phyloP scores from a whole-genome alignment of 2,888 invertebrate species.

The Epicampocera succincta region DNA sequence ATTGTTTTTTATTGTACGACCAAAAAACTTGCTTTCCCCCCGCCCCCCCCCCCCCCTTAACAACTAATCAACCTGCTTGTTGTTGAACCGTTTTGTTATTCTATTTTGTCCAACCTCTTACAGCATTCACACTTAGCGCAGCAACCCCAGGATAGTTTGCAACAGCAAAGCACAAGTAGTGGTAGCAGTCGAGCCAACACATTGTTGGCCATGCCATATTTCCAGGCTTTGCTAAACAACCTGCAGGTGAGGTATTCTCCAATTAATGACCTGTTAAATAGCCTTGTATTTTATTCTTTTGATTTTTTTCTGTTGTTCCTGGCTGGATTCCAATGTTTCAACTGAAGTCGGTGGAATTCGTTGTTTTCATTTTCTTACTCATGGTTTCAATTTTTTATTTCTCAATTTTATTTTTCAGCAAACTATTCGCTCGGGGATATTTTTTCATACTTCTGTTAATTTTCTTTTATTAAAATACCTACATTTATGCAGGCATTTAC shows the following conservation, averaged over 20 bases:
- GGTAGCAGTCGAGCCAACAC: slow-evolving; percentile 81
- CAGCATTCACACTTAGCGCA: slow-evolving; percentile 80
- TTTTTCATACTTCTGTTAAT: slow-evolving; percentile 17
- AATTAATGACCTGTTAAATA: slow-evolving; percentile 55
- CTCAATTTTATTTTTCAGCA: slow-evolving; percentile 7
- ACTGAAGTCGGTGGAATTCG: slow-evolving; percentile 34
- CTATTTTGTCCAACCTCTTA: slow-evolving; percentile 8
- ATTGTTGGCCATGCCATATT: slow-evolving; percentile 84
- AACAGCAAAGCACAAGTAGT: slow-evolving; percentile 80
- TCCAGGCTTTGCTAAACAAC: slow-evolving; percentile 86
- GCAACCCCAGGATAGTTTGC: slow-evolving; percentile 79
- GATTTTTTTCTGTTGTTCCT: slow-evolving; percentile 19
- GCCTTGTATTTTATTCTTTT: slow-evolving; percentile 43
- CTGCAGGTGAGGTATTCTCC: slow-evolving; percentile 85
- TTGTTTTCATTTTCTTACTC: not conserved
- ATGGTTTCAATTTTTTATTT: not conserved
- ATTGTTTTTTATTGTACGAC: not conserved
- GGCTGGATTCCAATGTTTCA: slow-evolving; percentile 26
- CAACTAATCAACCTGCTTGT: slow-evolving; percentile 58
- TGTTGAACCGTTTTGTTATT: slow-evolving; percentile 31
- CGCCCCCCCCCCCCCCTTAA: not conserved
- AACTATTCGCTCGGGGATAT: not conserved
- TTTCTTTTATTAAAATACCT: not conserved
- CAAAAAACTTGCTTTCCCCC: slow-evolving; percentile 49
- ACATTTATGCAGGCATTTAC: no score